Conservation (phyloP, 2,888 invertebrate genomes). For the Lobophora halterata region DNA sequence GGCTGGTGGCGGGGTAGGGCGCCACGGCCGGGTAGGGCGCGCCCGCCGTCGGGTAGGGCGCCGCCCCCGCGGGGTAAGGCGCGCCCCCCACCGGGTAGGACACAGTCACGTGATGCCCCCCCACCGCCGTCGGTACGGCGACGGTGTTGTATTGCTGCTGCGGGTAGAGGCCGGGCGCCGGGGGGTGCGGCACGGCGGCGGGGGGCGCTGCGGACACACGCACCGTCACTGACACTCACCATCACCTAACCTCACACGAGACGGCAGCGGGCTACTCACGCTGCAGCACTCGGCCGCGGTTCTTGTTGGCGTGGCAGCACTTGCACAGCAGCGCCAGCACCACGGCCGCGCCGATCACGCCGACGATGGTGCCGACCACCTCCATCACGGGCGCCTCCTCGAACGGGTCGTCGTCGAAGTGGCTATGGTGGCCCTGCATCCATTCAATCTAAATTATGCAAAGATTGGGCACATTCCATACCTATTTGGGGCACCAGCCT, state of each 20-base stretch:
- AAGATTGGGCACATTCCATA: no score
- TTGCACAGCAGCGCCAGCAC: slow-evolving; percentile 42
- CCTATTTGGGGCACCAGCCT: no score
- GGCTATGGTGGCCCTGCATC: slow-evolving; percentile 21
- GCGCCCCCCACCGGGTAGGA: slow-evolving; percentile 27
- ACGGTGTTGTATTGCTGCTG: slow-evolving; percentile 53
- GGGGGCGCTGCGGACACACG: slow-evolving; percentile 34
- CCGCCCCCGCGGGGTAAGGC: slow-evolving; percentile 28
- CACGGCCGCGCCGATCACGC: slow-evolving; percentile 35
- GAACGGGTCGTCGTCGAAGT: neutral
- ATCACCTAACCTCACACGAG: no score
- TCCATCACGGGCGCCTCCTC: slow-evolving; percentile 30
- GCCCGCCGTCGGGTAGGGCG: slow-evolving; percentile 33
- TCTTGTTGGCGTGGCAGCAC: slow-evolving; percentile 44
- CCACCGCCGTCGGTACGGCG: slow-evolving; percentile 19
- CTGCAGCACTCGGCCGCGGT: slow-evolving; percentile 43
- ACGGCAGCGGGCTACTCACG: slow-evolving; percentile 17
- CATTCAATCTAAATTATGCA: neutral
- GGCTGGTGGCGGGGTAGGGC: slow-evolving; percentile 32
- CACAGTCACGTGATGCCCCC: slow-evolving; percentile 11
- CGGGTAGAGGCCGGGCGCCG: slow-evolving; percentile 49
- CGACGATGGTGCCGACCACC: slow-evolving; percentile 34
- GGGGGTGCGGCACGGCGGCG: slow-evolving; percentile 20
- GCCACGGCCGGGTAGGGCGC: slow-evolving; percentile 37
- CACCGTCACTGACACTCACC: neutral